Percentiles rank a stretch among this genome's conserved stretches.
Evolutionary conservation across 2,113 vertebrate genomes (phyloP).

Genomic region (Sander lucioperca): DNA sequence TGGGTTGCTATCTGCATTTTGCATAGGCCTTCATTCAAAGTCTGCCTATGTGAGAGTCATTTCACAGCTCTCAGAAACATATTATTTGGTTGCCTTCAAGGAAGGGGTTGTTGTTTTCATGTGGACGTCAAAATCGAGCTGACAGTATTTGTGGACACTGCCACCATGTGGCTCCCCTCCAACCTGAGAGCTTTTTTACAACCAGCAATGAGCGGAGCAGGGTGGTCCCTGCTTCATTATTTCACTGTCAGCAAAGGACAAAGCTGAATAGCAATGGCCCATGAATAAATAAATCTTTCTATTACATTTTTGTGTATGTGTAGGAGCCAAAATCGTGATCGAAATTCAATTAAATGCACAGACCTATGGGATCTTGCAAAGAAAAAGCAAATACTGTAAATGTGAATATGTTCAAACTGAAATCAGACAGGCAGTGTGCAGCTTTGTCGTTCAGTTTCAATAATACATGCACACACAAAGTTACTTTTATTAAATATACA

Average conservation of each 20-base stretch:
- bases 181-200: not conserved
- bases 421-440: not conserved
- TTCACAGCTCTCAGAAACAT: not conserved
- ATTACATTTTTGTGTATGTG: too few species aligned
- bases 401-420: not conserved
- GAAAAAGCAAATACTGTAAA: not conserved
- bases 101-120: not conserved
- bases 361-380: not conserved
- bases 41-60: not conserved
- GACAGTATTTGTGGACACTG: slow-evolving; percentile 67
- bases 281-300: too few species aligned
- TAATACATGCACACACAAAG: not conserved
- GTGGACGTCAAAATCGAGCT: not conserved
- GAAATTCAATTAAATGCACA: too few species aligned
- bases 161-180: slow-evolving; percentile 67
- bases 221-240: not conserved
- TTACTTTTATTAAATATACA: not conserved
- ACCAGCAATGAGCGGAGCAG: not conserved
- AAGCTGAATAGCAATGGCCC: not conserved
- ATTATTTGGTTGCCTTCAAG: not conserved
- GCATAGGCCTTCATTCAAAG: not conserved
- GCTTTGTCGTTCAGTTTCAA: not conserved
- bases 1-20: slow-evolving; percentile 11
- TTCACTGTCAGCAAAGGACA: not conserved
- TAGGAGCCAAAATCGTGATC: too few species aligned